A percentile compares a stretch with the other conserved stretches of the same genome.
phyloP scores from a whole-genome alignment of 2,888 invertebrate genomes.

The Panopea generosa region DNA sequence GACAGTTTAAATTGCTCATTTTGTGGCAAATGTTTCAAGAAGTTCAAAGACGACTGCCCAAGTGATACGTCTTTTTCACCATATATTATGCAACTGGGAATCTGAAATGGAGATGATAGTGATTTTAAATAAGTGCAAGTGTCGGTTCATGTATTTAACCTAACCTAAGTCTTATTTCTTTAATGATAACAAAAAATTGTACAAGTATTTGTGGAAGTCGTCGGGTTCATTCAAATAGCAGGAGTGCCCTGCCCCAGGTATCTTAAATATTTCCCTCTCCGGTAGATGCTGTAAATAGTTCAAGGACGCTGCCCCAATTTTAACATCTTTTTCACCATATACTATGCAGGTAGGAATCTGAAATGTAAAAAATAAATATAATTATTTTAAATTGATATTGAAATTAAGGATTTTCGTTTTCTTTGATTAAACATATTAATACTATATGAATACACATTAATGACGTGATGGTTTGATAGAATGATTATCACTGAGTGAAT shows the following conservation, averaged over 20 bases:
- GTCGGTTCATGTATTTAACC: no score
- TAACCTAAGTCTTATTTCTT: no score
- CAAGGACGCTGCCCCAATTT: slow-evolving; percentile 79
- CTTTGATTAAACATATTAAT: no score
- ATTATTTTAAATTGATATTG: no score
- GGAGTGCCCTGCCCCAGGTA: slow-evolving; percentile 85
- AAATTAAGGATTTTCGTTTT: no score
- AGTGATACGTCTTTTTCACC: slow-evolving; percentile 85
- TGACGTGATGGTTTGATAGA: no score
- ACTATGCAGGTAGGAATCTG: slow-evolving; percentile 86
- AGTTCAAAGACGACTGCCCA: slow-evolving; percentile 79
- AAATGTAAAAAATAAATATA: slow-evolving; percentile 48
- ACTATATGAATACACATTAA: no score
- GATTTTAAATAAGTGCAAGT: no score
- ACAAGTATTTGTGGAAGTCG: slow-evolving; percentile 84
- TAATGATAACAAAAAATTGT: slow-evolving; percentile 81
- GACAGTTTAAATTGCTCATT: slow-evolving; percentile 81
- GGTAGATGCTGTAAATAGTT: slow-evolving; percentile 84
- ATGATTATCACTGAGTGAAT: no score
- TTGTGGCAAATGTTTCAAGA: slow-evolving; percentile 84
- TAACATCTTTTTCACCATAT: slow-evolving; percentile 85
- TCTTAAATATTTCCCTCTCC: slow-evolving; percentile 80
- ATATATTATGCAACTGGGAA: slow-evolving; percentile 86
- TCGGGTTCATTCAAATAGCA: slow-evolving; percentile 85
- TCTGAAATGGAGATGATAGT: no score